phyloP scores from a whole-genome alignment of 2,888 invertebrate genomes.

The Sesia apiformis region DNA sequence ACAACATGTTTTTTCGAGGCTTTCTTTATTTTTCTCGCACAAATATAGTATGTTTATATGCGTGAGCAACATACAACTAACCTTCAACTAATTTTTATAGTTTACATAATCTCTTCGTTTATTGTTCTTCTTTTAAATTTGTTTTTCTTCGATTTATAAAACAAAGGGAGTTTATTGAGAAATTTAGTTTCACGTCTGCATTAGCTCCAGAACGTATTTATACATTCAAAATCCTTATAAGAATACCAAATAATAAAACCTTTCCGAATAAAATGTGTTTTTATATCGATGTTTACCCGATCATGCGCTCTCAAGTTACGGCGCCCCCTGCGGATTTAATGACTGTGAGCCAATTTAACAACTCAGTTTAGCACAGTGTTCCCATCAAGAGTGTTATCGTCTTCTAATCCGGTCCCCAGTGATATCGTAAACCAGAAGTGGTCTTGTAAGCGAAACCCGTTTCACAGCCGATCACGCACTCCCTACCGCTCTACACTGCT shows the following conservation, averaged over 20 bases:
- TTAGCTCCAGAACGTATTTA: too few species aligned
- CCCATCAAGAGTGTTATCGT: constrained; percentile 63
- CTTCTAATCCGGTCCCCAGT: constrained; percentile 64
- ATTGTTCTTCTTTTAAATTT: too few species aligned
- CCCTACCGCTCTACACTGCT: constrained; percentile 25
- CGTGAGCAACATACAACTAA: too few species aligned
- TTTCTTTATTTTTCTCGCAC: too few species aligned
- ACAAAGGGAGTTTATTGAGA: too few species aligned
- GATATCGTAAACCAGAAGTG: constrained; percentile 69
- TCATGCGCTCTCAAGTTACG: constrained; percentile 32
- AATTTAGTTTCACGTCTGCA: too few species aligned
- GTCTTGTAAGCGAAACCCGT: constrained; percentile 62
- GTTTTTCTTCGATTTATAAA: too few species aligned
- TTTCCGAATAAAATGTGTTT: constrained; percentile 13
- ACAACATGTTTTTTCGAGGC: too few species aligned
- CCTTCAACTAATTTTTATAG: too few species aligned
- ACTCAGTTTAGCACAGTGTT: constrained; percentile 56
- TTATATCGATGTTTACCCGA: constrained; percentile 31
- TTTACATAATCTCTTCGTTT: too few species aligned
- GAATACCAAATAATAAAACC: background rate
- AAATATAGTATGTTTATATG: too few species aligned
- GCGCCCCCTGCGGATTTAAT: constrained; percentile 47
- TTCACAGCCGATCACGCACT: constrained; percentile 52
- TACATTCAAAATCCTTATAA: too few species aligned
- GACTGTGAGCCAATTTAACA: constrained; percentile 50